Conservation (phyloP, 1,140 invertebrate genomes). For the Yoshiicerus persimilis region DNA sequence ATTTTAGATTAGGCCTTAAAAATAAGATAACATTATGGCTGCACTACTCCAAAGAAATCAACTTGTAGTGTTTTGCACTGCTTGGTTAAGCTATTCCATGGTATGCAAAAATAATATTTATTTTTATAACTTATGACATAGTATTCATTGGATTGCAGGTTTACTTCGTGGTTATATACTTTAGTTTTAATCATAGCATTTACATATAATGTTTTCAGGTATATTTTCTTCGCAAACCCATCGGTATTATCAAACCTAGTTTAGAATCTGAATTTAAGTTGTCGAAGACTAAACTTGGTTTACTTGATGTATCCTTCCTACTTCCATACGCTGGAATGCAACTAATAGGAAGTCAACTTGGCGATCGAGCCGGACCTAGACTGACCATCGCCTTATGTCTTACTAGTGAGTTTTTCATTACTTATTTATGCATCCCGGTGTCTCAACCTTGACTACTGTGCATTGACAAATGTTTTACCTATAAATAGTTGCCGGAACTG, state of each 20-base stretch:
- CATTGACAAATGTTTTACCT: background rate
- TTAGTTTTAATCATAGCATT: too few relatives aligned
- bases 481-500: slow-evolving; percentile 52
- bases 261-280: slow-evolving; percentile 46
- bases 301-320: slow-evolving; percentile 58
- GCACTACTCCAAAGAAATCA: slow-evolving; percentile 37
- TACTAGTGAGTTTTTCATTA: background rate
- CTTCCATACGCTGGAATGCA: slow-evolving; percentile 60
- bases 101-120: background rate
- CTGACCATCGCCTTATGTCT: slow-evolving; percentile 56
- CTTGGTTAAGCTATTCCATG: slow-evolving; percentile 43
- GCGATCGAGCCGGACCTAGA: slow-evolving; percentile 57
- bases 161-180: too few relatives aligned
- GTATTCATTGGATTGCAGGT: background rate
- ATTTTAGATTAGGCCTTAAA: background rate
- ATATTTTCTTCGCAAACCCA: slow-evolving; percentile 48
- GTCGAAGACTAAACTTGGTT: slow-evolving; percentile 42
- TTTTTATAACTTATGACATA: background rate
- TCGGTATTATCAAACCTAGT: slow-evolving; percentile 47
- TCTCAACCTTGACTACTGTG: background rate
- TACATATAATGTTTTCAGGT: slow-evolving; percentile 24
- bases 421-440: too few relatives aligned
- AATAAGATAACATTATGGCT: slow-evolving; percentile 22
- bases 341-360: slow-evolving; percentile 56
- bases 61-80: slow-evolving; percentile 33